Conservation (phyloP, 2,797 vertebrate genomes). For the Pangasius sanitwongsei region DNA sequence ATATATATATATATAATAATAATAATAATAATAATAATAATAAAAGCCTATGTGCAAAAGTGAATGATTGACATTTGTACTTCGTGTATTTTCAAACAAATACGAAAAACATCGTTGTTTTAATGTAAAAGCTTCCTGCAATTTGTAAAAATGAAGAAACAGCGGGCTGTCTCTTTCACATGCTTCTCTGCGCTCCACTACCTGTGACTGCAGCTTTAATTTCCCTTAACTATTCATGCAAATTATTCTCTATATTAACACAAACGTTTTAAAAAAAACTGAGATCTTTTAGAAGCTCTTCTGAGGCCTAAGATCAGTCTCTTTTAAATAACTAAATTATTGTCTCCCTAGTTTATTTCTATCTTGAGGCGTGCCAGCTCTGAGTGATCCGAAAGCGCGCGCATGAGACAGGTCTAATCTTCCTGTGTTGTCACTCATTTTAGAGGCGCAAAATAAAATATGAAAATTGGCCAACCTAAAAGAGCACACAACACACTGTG, state of each 20-base stretch:
- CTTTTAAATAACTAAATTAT: not conserved
- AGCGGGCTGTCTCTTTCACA: constrained; percentile 17
- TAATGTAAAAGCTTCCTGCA: not conserved
- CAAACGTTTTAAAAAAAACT: not conserved
- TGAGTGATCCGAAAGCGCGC: not conserved
- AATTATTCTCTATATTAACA: not conserved
- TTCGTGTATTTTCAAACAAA: not conserved
- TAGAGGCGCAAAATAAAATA: not conserved
- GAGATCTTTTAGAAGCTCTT: not conserved
- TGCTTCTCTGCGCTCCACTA: constrained; percentile 50
- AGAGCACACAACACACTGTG: not conserved
- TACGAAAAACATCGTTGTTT: not conserved
- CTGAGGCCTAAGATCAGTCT: not conserved
- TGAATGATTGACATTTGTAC: not conserved
- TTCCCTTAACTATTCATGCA: constrained; percentile 40
- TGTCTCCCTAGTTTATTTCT: not conserved
- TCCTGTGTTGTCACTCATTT: not conserved
- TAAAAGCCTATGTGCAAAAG: not conserved
- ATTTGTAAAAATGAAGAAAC: not conserved
- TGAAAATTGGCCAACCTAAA: not conserved
- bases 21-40: not conserved
- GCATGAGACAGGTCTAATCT: not conserved
- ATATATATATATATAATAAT: not conserved
- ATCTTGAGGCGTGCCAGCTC: not conserved
- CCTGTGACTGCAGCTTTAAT: constrained; percentile 30